Percentiles rank a stretch among this genome's conserved stretches.
phyloP scores from a whole-genome alignment of 1,140 invertebrate species.

The Heterodera schachtii region DNA sequence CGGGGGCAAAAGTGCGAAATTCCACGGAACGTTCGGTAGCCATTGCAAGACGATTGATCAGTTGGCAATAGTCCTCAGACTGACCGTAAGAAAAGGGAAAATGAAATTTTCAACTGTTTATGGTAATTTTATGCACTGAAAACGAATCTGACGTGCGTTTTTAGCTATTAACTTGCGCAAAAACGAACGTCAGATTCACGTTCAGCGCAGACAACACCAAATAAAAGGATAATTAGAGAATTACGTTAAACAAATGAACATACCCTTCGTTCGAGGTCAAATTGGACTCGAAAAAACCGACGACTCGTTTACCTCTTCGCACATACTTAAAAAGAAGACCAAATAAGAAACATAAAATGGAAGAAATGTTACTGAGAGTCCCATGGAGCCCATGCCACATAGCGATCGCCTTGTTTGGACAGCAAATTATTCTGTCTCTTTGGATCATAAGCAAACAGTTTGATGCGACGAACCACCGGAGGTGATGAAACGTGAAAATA shows the following conservation, averaged over 20 bases:
- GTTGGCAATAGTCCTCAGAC: constrained; percentile 22
- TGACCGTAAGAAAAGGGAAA: constrained; percentile 1
- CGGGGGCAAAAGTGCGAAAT: constrained; percentile 33
- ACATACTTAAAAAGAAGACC: constrained; percentile 4
- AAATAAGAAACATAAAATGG: neutral
- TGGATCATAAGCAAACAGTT: constrained; percentile 21
- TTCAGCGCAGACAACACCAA: neutral
- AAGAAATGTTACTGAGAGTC: neutral
- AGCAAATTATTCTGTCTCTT: constrained; percentile 34
- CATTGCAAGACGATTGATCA: constrained; percentile 32
- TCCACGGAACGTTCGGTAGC: constrained; percentile 33
- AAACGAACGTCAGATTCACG: too few species aligned
- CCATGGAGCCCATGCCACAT: constrained; percentile 23
- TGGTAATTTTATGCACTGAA: too few species aligned
- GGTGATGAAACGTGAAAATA: constrained; percentile 38
- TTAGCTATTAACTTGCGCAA: too few species aligned
- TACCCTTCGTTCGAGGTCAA: neutral
- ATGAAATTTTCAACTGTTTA: too few species aligned
- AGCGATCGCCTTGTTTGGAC: constrained; percentile 31
- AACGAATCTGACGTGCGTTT: too few species aligned
- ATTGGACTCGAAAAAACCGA: constrained; percentile 33
- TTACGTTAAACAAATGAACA: constrained; percentile 4
- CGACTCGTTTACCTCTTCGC: constrained; percentile 30
- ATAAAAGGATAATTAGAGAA: neutral
- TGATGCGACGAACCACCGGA: constrained; percentile 33